Conservation (phyloP, 2,888 invertebrate species). For the Brachynemurus nebulosus region DNA sequence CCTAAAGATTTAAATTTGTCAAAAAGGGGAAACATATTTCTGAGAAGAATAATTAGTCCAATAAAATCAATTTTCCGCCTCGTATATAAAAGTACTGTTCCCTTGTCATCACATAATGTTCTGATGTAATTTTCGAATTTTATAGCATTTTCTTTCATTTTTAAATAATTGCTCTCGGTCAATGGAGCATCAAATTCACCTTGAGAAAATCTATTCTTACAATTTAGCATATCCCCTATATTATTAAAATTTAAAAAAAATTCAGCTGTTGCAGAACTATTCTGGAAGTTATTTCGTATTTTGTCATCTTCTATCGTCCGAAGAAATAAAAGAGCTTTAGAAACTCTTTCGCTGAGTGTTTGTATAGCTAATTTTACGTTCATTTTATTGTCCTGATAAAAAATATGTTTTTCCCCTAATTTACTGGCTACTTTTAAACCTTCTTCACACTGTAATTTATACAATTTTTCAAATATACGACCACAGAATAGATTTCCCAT, state of each 20-base stretch:
- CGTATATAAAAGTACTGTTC: too few relatives aligned
- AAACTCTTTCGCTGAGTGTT: constrained; percentile 9
- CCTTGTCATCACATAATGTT: too few relatives aligned
- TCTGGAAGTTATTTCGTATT: constrained; percentile 6
- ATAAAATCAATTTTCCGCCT: constrained; percentile 13
- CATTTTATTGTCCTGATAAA: constrained; percentile 10
- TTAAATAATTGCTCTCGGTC: constrained; percentile 5
- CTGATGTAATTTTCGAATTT: constrained; percentile 12
- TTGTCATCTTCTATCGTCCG: background rate
- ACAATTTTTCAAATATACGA: background rate
- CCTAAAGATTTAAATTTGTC: constrained; percentile 8
- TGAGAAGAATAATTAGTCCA: constrained; percentile 12
- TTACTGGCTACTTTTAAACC: constrained; percentile 2
- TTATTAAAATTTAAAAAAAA: constrained; percentile 14
- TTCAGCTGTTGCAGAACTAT: constrained; percentile 6
- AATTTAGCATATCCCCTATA: constrained; percentile 14
- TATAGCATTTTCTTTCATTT: constrained; percentile 7
- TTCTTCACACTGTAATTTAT: constrained; percentile 2
- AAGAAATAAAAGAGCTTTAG: constrained; percentile 4
- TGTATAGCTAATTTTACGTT: constrained; percentile 11
- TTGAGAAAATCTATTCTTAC: constrained; percentile 11
- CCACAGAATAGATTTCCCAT: background rate
- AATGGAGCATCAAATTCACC: constrained; percentile 7
- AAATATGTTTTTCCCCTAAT: constrained; percentile 6
- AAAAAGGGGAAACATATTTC: constrained; percentile 12